Evolutionary conservation across 2,797 vertebrate genomes (phyloP).

Genomic region (Lates japonicus): DNA sequence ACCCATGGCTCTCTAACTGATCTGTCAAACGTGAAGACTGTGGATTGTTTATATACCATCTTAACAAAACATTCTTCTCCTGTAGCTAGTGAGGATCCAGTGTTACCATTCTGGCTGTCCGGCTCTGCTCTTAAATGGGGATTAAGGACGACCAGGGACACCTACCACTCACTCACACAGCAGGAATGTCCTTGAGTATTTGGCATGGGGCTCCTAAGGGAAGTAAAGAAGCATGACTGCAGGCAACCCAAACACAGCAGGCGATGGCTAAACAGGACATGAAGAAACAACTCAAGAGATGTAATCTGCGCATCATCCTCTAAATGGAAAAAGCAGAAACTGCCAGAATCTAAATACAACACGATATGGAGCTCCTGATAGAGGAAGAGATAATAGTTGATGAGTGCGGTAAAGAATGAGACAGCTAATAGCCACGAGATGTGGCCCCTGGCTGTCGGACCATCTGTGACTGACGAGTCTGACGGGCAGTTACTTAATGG

Average conservation of each 20-base stretch:
- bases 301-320: constrained; percentile 50
- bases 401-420: background rate
- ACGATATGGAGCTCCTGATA: constrained; percentile 14
- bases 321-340: constrained; percentile 32
- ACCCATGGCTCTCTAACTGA: background rate
- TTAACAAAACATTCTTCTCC: constrained; percentile 30
- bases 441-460: constrained; percentile 1
- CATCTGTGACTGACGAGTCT: background rate
- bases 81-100: background rate
- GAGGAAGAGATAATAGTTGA: constrained; percentile 12
- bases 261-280: constrained; percentile 45
- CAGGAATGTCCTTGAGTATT: constrained; percentile 33
- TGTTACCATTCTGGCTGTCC: background rate
- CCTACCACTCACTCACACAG: constrained; percentile 22
- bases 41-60: constrained; percentile 18
- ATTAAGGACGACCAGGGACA: constrained; percentile 20
- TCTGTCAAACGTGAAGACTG: constrained; percentile 19
- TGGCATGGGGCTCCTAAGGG: constrained; percentile 37
- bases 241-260: constrained; percentile 55
- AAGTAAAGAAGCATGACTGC: constrained; percentile 39
- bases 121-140: constrained; percentile 5
- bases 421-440: constrained; percentile 1
- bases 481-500: background rate
- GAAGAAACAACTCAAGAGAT: constrained; percentile 53
- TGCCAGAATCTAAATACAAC: constrained; percentile 26